Conservation (phyloP, 2,113 vertebrate species). For the Calidris pugnax region DNA sequence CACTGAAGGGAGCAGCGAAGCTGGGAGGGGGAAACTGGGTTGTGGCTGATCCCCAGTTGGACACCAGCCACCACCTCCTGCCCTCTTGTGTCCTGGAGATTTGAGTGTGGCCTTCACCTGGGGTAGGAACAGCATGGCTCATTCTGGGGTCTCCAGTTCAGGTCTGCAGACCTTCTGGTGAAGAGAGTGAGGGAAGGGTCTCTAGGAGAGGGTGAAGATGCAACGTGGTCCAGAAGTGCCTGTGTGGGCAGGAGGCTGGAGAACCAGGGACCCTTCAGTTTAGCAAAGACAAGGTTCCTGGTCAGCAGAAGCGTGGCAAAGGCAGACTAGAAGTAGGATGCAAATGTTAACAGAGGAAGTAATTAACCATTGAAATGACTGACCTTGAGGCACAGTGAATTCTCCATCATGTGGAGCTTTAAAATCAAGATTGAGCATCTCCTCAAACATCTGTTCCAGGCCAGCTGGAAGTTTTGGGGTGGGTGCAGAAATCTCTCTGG, state of each 20-base stretch:
- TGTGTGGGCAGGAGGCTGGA: background rate
- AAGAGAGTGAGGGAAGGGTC: background rate
- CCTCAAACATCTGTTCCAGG: background rate
- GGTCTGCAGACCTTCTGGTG: background rate
- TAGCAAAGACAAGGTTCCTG: background rate
- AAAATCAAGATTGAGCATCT: background rate
- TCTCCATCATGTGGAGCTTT: background rate
- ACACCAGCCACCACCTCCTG: background rate
- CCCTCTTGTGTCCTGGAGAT: background rate
- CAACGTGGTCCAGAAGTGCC: background rate
- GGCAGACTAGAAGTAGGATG: background rate
- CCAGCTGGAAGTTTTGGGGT: background rate
- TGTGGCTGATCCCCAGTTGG: background rate
- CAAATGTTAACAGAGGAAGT: background rate
- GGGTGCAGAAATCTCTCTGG: background rate
- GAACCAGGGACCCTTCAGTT: background rate
- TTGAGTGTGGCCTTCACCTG: background rate
- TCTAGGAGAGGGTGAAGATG: background rate
- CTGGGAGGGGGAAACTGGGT: background rate
- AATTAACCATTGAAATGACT: background rate
- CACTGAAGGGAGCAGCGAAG: background rate
- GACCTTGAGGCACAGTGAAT: background rate
- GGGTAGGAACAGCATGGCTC: background rate
- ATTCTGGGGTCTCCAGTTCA: background rate
- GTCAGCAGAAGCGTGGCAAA: background rate